Percentiles rank a stretch among this genome's conserved stretches.
These are phyloP conservation scores for Oxygymnocypris stewartii DNA, from an alignment of 2,113 vertebrate genomes.

Conservation along the genomic window DNA sequence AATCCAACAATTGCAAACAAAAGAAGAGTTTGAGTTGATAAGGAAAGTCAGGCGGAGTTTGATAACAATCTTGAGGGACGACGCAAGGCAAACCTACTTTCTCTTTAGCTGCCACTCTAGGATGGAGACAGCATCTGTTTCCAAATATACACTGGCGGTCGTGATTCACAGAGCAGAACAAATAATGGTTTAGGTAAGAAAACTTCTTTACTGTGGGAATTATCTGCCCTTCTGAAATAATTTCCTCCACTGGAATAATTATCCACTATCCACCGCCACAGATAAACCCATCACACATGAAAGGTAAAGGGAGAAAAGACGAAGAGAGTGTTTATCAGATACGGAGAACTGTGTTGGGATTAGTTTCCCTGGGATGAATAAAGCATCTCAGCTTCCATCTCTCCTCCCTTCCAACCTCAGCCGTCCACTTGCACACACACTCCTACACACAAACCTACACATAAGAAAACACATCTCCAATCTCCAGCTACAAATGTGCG, in stretches of 20 bases:
- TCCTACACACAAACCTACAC: constrained; percentile 60
- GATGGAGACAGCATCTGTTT: not conserved
- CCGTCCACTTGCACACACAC: constrained; percentile 59
- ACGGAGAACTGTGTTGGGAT: constrained; percentile 58
- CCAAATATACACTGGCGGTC: not conserved
- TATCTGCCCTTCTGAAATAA: constrained; percentile 72
- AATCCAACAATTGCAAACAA: not conserved
- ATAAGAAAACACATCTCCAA: constrained; percentile 28
- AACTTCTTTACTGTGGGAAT: constrained; percentile 64
- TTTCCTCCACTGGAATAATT: constrained; percentile 53
- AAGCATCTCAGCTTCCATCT: constrained; percentile 64
- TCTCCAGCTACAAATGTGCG: not conserved
- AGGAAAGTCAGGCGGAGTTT: not conserved
- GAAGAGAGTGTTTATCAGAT: constrained; percentile 65
- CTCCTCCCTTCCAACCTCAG: constrained; percentile 46
- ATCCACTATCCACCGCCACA: constrained; percentile 62
- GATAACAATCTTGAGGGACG: not conserved
- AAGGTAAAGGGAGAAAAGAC: constrained; percentile 51
- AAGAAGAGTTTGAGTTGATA: not conserved
- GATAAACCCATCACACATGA: constrained; percentile 66
- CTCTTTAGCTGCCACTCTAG: not conserved
- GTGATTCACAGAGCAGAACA: constrained; percentile 27
- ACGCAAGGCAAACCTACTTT: not conserved
- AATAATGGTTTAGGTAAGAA: constrained; percentile 33
- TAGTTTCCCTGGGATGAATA: constrained; percentile 70